These are phyloP conservation scores for Dicyrtomina minuta DNA, from an alignment of 2,888 invertebrate species.

Conservation along the genomic window DNA sequence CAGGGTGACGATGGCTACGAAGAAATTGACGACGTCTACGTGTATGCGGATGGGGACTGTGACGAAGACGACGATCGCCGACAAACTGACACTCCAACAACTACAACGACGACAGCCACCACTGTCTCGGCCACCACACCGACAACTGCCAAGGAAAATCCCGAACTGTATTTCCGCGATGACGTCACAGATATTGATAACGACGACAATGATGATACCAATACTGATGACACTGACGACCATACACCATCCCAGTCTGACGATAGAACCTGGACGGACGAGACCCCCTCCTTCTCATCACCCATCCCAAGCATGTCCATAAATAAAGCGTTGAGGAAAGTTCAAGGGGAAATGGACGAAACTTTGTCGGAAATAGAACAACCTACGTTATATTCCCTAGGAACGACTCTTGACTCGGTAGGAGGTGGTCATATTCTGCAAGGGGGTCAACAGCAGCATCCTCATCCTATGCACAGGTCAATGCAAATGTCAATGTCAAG, in stretches of 20 bases:
- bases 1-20: no score
- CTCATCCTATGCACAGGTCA: no score
- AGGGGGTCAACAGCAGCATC: not conserved
- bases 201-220: not conserved
- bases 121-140: no score
- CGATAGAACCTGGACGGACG: constrained; percentile 46
- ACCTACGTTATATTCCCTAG: constrained; percentile 12
- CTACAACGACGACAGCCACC: no score
- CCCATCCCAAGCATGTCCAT: constrained; percentile 50
- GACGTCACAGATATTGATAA: no score
- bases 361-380: constrained; percentile 23
- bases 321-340: constrained; percentile 20
- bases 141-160: no score
- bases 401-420: constrained; percentile 16
- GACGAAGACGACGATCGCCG: no score
- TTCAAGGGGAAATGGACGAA: constrained; percentile 13
- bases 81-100: no score
- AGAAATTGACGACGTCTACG: no score
- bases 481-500: no score
- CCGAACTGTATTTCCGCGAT: no score
- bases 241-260: constrained; percentile 19
- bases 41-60: no score
- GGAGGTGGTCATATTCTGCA: not conserved
- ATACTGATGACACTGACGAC: constrained; percentile 5
- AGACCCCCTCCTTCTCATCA: constrained; percentile 48